phyloP scores from a whole-genome alignment of 2,888 invertebrate species.

The Harpagoxenus sublaevis region DNA sequence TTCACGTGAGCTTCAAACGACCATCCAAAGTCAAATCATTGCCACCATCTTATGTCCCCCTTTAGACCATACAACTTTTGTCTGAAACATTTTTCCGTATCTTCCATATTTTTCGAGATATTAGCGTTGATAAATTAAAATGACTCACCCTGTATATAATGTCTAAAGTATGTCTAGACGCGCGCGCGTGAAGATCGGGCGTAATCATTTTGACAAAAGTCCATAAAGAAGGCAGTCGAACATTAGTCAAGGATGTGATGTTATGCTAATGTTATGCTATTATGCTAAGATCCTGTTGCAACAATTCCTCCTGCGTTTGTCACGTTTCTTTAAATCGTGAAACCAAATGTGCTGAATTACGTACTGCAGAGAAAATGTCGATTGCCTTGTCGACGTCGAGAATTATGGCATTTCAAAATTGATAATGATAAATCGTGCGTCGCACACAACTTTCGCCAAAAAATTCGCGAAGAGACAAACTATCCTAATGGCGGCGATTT shows the following conservation, averaged over 20 bases:
- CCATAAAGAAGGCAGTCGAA: not conserved
- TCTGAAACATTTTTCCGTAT: too few species aligned
- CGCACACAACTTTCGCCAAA: not conserved
- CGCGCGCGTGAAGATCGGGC: not conserved
- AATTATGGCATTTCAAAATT: not conserved
- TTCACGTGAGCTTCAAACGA: too few species aligned
- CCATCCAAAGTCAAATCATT: too few species aligned
- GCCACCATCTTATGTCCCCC: too few species aligned
- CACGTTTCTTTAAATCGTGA: not conserved
- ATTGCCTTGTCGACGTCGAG: not conserved
- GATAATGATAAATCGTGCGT: not conserved
- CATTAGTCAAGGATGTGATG: not conserved
- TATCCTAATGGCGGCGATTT: not conserved
- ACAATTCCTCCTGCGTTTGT: not conserved
- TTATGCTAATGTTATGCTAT: slow-evolving; percentile 4
- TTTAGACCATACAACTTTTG: too few species aligned
- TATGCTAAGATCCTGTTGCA: not conserved
- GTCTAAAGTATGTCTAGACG: not conserved
- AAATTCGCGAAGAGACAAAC: not conserved
- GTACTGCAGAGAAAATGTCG: not conserved
- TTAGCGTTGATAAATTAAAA: too few species aligned
- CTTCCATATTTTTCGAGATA: too few species aligned
- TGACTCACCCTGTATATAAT: too few species aligned
- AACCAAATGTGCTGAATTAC: not conserved
- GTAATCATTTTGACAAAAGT: not conserved